These are phyloP conservation scores for Aleiodes testaceus DNA, from an alignment of 2,888 invertebrate genomes.

Conservation along the genomic window DNA sequence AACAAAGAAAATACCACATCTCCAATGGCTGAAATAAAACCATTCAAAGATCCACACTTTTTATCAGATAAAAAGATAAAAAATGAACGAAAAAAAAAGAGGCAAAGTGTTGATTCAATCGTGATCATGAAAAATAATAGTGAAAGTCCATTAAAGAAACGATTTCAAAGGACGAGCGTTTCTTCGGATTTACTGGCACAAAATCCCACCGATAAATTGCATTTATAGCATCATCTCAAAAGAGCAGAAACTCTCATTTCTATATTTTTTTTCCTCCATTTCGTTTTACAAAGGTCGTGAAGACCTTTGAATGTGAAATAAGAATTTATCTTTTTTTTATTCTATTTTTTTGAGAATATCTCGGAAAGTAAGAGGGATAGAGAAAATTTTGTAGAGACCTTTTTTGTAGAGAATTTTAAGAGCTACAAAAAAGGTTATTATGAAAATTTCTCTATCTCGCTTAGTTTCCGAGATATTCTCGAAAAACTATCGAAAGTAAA, in stretches of 20 bases:
- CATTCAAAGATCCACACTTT: neutral
- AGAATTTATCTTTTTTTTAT: too few relatives aligned
- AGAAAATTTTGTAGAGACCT: too few relatives aligned
- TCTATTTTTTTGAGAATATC: too few relatives aligned
- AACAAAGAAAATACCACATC: neutral
- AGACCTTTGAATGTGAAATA: too few relatives aligned
- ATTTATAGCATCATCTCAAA: conserved; percentile 16
- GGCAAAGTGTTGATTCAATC: conserved; percentile 21
- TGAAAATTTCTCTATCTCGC: too few relatives aligned
- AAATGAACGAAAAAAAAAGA: neutral
- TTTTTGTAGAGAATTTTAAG: too few relatives aligned
- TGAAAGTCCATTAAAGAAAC: conserved; percentile 27
- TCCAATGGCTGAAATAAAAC: neutral
- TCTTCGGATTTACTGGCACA: neutral
- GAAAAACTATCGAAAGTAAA: too few relatives aligned
- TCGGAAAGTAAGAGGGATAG: too few relatives aligned
- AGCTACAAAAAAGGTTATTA: too few relatives aligned
- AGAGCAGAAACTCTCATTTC: neutral
- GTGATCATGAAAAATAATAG: conserved; percentile 14
- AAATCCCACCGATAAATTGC: conserved; percentile 5
- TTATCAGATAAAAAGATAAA: neutral
- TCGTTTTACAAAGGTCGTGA: too few relatives aligned
- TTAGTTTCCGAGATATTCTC: too few relatives aligned
- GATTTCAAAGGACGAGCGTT: conserved; percentile 9
- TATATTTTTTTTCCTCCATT: neutral